These are phyloP conservation scores for Columba livia DNA, from an alignment of 2,113 vertebrate species.

Conservation along the genomic window DNA sequence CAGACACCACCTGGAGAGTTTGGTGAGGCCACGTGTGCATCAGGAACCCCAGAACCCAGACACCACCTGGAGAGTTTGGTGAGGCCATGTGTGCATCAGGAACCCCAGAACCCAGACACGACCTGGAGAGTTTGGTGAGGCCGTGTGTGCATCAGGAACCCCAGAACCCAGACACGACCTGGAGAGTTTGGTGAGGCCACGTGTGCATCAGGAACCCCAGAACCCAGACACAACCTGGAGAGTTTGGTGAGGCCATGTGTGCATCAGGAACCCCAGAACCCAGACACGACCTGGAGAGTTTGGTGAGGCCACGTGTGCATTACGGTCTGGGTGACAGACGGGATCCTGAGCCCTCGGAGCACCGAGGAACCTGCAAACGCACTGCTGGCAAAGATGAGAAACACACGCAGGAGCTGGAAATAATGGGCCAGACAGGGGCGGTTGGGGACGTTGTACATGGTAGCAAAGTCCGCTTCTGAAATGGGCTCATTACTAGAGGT, in stretches of 20 bases:
- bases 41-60: not conserved
- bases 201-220: not conserved
- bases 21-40: too few relatives aligned
- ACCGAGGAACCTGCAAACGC: not conserved
- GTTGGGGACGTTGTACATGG: not conserved
- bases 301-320: not conserved
- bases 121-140: not conserved
- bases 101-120: not conserved
- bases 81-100: too few relatives aligned
- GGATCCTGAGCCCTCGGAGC: not conserved
- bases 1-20: not conserved
- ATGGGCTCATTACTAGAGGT: not conserved
- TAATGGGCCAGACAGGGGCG: not conserved
- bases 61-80: not conserved
- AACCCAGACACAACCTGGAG: not conserved
- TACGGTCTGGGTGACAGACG: not conserved
- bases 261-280: not conserved
- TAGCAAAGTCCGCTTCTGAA: not conserved
- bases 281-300: not conserved
- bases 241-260: not conserved
- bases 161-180: not conserved
- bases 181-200: not conserved
- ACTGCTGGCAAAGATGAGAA: not conserved
- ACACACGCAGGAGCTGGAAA: not conserved
- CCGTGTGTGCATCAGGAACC: too few relatives aligned